phyloP scores from a whole-genome alignment of 2,888 invertebrate species.

The Myopa tessellatipennis region DNA sequence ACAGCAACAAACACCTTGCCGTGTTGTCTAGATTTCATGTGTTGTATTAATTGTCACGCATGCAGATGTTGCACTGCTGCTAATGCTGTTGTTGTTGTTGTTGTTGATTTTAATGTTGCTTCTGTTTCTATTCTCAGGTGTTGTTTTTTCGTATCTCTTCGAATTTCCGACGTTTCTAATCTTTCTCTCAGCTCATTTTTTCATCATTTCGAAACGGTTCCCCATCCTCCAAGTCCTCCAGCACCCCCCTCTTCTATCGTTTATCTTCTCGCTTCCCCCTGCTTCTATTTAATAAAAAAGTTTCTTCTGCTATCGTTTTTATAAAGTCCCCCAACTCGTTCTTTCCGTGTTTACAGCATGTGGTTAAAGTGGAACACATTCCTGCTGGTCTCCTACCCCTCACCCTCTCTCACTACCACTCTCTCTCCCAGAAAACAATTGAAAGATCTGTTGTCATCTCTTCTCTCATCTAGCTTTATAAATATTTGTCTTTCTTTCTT shows the following conservation, averaged over 20 bases:
- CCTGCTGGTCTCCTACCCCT: neutral
- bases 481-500: slow-evolving; percentile 24
- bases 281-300: too few relatives aligned
- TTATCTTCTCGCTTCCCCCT: too few relatives aligned
- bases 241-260: neutral
- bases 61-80: neutral
- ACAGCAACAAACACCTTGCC: slow-evolving; percentile 15
- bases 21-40: slow-evolving; percentile 19
- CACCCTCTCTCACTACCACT: neutral
- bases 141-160: neutral
- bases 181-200: neutral
- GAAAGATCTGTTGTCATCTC: slow-evolving; percentile 1
- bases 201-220: neutral
- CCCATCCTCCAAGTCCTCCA: neutral
- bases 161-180: neutral
- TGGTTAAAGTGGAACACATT: slow-evolving; percentile 7
- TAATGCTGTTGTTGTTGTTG: neutral
- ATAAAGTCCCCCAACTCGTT: too few relatives aligned
- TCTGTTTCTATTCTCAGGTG: too few relatives aligned
- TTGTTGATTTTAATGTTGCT: too few relatives aligned
- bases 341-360: neutral
- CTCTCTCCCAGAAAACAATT: neutral
- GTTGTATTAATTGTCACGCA: slow-evolving; percentile 32
- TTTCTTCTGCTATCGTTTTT: too few relatives aligned
- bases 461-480: slow-evolving; percentile 8